Evolutionary conservation across 1,140 invertebrate species (phyloP), one percentile per base, ranked within the genome.

Genomic region (Bombus ignitus): DNA sequence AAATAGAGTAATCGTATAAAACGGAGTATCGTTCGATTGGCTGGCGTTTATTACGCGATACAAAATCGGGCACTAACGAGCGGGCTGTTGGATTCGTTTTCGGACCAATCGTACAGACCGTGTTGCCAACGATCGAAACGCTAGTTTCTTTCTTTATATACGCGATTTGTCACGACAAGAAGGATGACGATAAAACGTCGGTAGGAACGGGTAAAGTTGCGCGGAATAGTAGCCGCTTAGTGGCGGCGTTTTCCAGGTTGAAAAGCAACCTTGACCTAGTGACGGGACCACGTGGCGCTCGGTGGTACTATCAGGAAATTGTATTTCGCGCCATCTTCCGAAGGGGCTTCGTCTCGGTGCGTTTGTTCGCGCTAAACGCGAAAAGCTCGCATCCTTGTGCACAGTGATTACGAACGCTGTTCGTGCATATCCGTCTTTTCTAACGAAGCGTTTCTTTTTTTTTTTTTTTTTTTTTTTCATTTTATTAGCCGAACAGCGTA

Each of bases 231-330:
- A 35, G 62, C n/a, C 39, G 75, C 53, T 78, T 81, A 44, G 25
- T 28, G 62, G 32, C 65, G 44, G n/a, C 15, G 83, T 59, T 88
- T 75, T 74, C 37, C 83, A 75, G 83, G 70, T 86, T 80, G 88
- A 87, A 88, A 87, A 90, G 79, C 78, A 90, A 70, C 89, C 89
- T 90, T 90, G 89, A 90, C 89, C 89, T 37, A 79, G 47, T 84
- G 18, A 42, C 12, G 22, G 28, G 53, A 44, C 32, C 35, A 68
- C 81, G 77, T 74, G 80, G 37, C 32, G 53, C 18, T 25, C 18
- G 25, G 32, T 77, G 25, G 39, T 18, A 10, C 57, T 77, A 68
- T 70, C 53, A n/a, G 84, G 22, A 83, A 86, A 79, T 81, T 47
- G 76, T 66, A 37, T 77, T 88, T 86, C 57, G 44, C 44, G 59